Evolutionary conservation across 2,888 invertebrate genomes (phyloP), one percentile per base, ranked within the genome.

Genomic region (Apeira syringaria): DNA sequence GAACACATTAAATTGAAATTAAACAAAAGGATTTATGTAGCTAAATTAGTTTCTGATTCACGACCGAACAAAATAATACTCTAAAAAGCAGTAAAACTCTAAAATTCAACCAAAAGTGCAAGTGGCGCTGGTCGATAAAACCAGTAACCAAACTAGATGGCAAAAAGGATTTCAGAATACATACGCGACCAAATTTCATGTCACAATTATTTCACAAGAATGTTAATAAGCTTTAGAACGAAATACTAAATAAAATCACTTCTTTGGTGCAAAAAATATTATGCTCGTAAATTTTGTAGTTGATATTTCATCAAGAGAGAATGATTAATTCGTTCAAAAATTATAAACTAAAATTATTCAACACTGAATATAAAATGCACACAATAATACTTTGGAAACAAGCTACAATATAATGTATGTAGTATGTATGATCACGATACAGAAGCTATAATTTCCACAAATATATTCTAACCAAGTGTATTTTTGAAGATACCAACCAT

Each of bases 321-420:
- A 32, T 36, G 15, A 27, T 29, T 37, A 33, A 38, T 47, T 47
- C 27, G 33, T 44, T 37, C 42, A 38, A 44, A 50, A 42, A 42
- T 13, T 18, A 29, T 38, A 50, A n/a, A 52, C 44, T 31, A 27
- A 29, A 49, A 43, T 33, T 12, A 31, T 37, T 24, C 37, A 20
- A 47, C 36, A 47, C 9, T 27, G 25, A 31, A 45, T 42, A 38
- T 6, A 40, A 50, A 51, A 49, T 47, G 40, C 32, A 47, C 34
- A 46, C 25, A 46, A 48, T 47, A 47, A 53, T 53, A 53, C 44
- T 50, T 47, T 44, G 31, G 34, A 47, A 39, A 42, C 43, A 49
- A 43, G 39, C 44, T 45, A 28, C 41, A 15, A 4, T 2, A 15
- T 15, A 4, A 4, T 4, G n/a, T n/a, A n/a, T n/a, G n/a, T n/a